Evolutionary conservation across 2,113 vertebrate species (phyloP), one percentile per base, ranked within the genome.

Genomic region (Corvus cornix): DNA sequence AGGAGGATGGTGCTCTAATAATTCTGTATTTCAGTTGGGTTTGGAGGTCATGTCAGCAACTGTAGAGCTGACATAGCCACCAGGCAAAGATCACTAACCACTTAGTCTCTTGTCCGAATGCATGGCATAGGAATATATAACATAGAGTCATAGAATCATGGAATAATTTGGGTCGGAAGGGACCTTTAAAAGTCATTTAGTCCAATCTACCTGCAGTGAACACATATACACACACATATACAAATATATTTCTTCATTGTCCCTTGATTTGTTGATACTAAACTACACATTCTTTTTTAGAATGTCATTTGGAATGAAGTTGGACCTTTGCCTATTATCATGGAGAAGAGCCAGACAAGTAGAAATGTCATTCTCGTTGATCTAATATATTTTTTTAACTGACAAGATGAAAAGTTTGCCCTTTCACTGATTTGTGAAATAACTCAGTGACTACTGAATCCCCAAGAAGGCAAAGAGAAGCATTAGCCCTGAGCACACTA

Each of bases 201-300:
- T 20, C 44, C 30, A 68, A 62, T 53, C 14, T 24, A 55, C 7
- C 21, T 22, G 12, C 7, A 62, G 28, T 27, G 9, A 62, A 11
- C 11, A 9, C 3, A 52, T 1, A 39, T 2, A 11, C 3, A 41
- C 5, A 39, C 6, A 46, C 0, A 39, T 1, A 56, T 1, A 16
- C 8, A 35, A 20, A 30, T 23, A 4, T 16, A 14, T 63, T 46
- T 58, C 18, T 49, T 39, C 12, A 1, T 56, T 58, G 10, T 46
- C 0, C 1, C 10, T 66, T 66, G 9, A 4, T 60, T 89, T 84
- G 10, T 9, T 86, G 26, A 39, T 28, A 31, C 6, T 30, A 26
- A 59, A 20, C 1, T 62, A 44, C 9, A 31, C 2, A 13, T 3
- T 46, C 4, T 3, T 53, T 56, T 84, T 62, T 7, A 48, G 6